Conservation (phyloP, 1,140 invertebrate genomes). For the Xylocopa sonorina region DNA sequence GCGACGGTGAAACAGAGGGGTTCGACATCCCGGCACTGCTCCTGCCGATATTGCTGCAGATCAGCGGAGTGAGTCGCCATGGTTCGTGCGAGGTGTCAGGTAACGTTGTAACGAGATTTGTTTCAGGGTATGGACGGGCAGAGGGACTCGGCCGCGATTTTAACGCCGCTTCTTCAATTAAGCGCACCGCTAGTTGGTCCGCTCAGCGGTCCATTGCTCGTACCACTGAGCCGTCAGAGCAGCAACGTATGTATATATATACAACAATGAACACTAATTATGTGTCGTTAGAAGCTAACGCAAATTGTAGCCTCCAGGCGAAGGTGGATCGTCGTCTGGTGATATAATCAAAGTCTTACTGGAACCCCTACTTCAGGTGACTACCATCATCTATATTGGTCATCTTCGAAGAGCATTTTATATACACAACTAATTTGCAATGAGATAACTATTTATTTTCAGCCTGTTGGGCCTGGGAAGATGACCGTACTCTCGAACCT, state of each 20-base stretch:
- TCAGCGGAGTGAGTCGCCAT: slow-evolving; percentile 69
- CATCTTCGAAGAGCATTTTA: neutral
- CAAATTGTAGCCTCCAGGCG: slow-evolving; percentile 68
- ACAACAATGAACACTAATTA: neutral
- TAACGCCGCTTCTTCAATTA: slow-evolving; percentile 72
- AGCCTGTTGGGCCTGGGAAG: slow-evolving; percentile 72
- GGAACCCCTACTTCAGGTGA: slow-evolving; percentile 74
- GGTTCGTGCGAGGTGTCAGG: neutral
- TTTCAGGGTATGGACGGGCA: slow-evolving; percentile 72
- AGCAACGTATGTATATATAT: slow-evolving; percentile 70
- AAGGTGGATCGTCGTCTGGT: slow-evolving; percentile 67
- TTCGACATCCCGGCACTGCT: slow-evolving; percentile 71
- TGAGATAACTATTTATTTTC: slow-evolving; percentile 11
- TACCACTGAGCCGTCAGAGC: slow-evolving; percentile 70
- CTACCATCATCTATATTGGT: neutral
- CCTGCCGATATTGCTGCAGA: slow-evolving; percentile 69
- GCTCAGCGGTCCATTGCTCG: slow-evolving; percentile 72
- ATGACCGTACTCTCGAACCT: slow-evolving; percentile 70
- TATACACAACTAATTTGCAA: neutral
- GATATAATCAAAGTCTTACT: slow-evolving; percentile 59
- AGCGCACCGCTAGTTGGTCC: slow-evolving; percentile 75
- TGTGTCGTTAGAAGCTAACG: neutral
- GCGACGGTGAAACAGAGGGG: slow-evolving; percentile 67
- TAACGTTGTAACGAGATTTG: neutral
- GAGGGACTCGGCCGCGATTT: slow-evolving; percentile 72